Evolutionary conservation across 1,140 invertebrate species (phyloP).

Genomic region (Hylaeus volcanicus): DNA sequence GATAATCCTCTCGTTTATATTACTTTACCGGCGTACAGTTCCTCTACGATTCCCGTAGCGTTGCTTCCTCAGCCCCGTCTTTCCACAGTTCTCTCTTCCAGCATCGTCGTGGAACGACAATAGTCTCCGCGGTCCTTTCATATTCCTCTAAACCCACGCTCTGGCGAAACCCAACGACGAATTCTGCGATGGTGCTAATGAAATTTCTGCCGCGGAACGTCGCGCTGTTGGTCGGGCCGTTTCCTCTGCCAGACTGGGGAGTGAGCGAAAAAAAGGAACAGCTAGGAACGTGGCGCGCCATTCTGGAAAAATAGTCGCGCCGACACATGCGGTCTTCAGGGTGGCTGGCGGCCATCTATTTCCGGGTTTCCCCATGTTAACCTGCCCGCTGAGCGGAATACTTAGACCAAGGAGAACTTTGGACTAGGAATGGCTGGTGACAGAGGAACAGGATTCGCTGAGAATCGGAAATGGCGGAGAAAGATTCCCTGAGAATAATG

Average conservation of each 20-base stretch:
- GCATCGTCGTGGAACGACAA: constrained; percentile 35
- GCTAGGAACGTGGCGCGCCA: neutral
- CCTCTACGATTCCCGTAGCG: constrained; percentile 1
- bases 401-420: too few species aligned
- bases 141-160: constrained; percentile 47
- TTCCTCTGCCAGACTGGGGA: neutral
- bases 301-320: neutral
- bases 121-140: constrained; percentile 47
- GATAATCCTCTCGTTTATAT: constrained; percentile 69
- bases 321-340: neutral
- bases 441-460: too few species aligned
- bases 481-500: too few species aligned
- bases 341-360: neutral
- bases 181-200: constrained; percentile 54
- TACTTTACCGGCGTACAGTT: constrained; percentile 51
- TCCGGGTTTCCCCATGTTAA: neutral
- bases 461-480: too few species aligned
- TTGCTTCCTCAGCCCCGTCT: neutral
- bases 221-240: constrained; percentile 6
- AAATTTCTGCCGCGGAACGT: constrained; percentile 52
- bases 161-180: constrained; percentile 37
- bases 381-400: neutral
- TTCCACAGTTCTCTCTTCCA: neutral
- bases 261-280: neutral
- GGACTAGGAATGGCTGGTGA: too few species aligned